Conservation (phyloP, 2,888 invertebrate genomes). For the Volucella inflata region DNA sequence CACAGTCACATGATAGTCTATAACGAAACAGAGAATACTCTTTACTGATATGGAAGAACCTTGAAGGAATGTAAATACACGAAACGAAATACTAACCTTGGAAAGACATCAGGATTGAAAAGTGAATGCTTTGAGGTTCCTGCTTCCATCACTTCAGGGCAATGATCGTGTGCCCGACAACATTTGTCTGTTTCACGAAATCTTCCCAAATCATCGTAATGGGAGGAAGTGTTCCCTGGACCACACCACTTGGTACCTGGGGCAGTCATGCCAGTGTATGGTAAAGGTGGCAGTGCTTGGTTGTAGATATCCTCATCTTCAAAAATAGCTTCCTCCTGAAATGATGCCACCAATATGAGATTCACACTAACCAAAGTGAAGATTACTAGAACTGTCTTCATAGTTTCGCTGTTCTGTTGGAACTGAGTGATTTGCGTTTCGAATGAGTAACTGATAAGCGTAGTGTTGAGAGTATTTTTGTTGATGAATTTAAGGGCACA, state of each 20-base stretch:
- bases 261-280: conserved; percentile 79
- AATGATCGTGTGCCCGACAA: conserved; percentile 92
- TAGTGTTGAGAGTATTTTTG: background rate
- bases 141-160: conserved; percentile 81
- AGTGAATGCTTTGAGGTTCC: conserved; percentile 79
- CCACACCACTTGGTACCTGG: conserved; percentile 96
- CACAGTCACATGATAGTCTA: conserved; percentile 82
- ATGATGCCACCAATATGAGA: conserved; percentile 64
- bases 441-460: conserved; percentile 16
- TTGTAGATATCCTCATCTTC: conserved; percentile 83
- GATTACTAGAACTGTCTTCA: conserved; percentile 42
- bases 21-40: conserved; percentile 8
- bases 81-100: conserved; percentile 79
- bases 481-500: conserved; percentile 40
- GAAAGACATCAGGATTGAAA: conserved; percentile 82
- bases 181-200: conserved; percentile 93
- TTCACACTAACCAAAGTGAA: background rate
- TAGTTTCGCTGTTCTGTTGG: background rate
- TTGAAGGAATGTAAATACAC: background rate
- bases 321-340: conserved; percentile 81
- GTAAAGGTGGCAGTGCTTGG: conserved; percentile 80
- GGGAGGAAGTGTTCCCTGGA: conserved; percentile 90
- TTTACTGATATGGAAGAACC: background rate
- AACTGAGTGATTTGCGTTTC: conserved; percentile 27
- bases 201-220: conserved; percentile 91